Base-by-base conservation (phyloP, 2,113 vertebrate species). In the Sclerurus mexicanus region DNA sequence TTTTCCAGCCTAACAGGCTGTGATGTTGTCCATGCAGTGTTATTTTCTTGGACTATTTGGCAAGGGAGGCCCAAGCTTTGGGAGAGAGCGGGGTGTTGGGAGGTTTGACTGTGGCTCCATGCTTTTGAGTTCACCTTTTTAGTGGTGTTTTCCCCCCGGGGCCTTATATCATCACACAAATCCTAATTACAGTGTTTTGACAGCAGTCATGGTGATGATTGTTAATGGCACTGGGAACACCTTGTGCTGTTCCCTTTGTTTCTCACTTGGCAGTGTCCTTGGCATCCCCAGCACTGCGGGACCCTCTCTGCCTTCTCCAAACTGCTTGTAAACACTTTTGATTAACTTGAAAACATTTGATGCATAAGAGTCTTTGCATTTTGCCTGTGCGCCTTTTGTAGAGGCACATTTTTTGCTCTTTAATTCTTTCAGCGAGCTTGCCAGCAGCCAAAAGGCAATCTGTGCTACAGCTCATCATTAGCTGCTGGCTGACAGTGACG, bases 401-500 rank as follows among this genome's bases (percentile, higher is more conserved):
- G 59, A 58, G 74, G 50, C 69, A 25, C 5, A 6, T 30, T 68
- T 78, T 44, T 47, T 12, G 19, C 78, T 31, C 63, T 60, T 50
- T 55, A 63, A 13, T 12, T 52, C 71, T 91, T 53, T 35, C 72
- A 74, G 46, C 4, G 5, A 33, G 62, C 62, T 71, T 86, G 78
- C 46, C 13, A 87, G 86, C 93, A 79, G 87, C 69, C 69, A 82
- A 52, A 62, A 91, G 87, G 81, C 91, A 68, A 24, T 64, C 60
- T 50, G 83, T 47, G 69, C 40, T 60, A 7, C 52, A 44, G 24
- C 59, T 68, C 77, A 55, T 95, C 64, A 66, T 92, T 92, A 92
- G 74, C 73, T 69, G 74, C 89, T 79, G 9, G 39, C 60, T 87
- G 94, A 16, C 91, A 82, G 89, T 62, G 84, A 93, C 40, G 66